Base-by-base conservation (phyloP, 2,797 vertebrate genomes). In the Eremophila alpestris region DNA sequence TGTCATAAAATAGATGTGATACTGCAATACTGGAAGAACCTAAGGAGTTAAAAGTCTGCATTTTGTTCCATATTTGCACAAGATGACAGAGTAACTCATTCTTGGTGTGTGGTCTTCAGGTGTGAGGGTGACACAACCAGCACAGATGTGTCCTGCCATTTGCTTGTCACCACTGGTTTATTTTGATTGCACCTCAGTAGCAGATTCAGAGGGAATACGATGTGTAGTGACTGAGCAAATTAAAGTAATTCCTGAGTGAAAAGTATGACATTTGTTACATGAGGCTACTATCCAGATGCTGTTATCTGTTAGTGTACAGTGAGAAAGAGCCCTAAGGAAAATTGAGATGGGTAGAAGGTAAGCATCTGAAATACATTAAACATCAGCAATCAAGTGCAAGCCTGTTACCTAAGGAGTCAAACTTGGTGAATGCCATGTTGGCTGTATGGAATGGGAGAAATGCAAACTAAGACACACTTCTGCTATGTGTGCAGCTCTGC, bases 391-490 rank as follows among this genome's bases (percentile, higher is more conserved):
- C 34, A 54, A 93, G 79, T 89, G 75, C 12, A 52, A 75, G 64
- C 69, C 49, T 86, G 90, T 94, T 95, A 92, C 87, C 54, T 93
- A 95, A 93, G 95, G 90, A 97, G 87, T 96, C 41, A 15, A 90
- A 84, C 93, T 94, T 93, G 16, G 90, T 95, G 95, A 97, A 92
- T 96, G 96, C 97, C 97, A 94, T 85, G 76, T 97, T 96, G 97
- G 92, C 97, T 95, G 96, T 93, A 62, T 94, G 97, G 96, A 97
- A 97, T 95, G 97, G 97, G 90, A 95, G 97, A 97, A 94, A 94
- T 96, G 94, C 94, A 96, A 91, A 95, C 73, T 46, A 91, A 95
- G 82, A 94, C 95, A 96, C 73, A 78, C 97, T 97, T 97, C 94
- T 96, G 96, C 96, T 95, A 89, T 45, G 94, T 96, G 97, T 83